phyloP scores from a whole-genome alignment of 1,140 invertebrate species.

The Ostrea edulis region DNA sequence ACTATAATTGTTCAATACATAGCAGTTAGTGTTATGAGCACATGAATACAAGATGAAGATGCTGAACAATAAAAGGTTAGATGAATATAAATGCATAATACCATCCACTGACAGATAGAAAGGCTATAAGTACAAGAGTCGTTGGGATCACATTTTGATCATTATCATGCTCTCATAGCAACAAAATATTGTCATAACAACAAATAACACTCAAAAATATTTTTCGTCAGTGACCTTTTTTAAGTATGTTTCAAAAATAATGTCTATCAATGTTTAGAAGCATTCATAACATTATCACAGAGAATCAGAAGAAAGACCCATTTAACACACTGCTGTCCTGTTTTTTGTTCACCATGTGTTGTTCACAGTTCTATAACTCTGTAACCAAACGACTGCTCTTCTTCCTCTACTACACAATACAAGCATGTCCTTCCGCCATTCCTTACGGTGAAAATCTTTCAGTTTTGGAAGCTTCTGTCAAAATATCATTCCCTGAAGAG shows the following conservation, averaged over 20 bases:
- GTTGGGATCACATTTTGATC: constrained; percentile 23
- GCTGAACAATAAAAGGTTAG: not conserved
- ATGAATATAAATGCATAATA: constrained; percentile 1
- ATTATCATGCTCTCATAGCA: not conserved
- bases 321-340: too few species aligned
- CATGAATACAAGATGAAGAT: not conserved
- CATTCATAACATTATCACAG: too few species aligned
- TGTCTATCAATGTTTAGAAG: not conserved
- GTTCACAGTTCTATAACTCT: too few species aligned
- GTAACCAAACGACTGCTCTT: too few species aligned
- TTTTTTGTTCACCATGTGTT: too few species aligned
- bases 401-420: too few species aligned
- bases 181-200: too few species aligned
- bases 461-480: not conserved
- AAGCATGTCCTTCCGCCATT: not conserved
- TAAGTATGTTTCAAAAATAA: not conserved
- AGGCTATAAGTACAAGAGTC: not conserved
- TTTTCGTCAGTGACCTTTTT: not conserved
- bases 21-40: not conserved
- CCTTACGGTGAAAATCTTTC: not conserved
- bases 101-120: not conserved
- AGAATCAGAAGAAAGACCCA: too few species aligned
- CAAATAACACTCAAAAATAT: not conserved
- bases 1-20: too few species aligned
- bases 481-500: not conserved